Evolutionary conservation across 2,888 invertebrate genomes (phyloP), one percentile per base, ranked within the genome.

Genomic region (Cyclophora albipunctata): DNA sequence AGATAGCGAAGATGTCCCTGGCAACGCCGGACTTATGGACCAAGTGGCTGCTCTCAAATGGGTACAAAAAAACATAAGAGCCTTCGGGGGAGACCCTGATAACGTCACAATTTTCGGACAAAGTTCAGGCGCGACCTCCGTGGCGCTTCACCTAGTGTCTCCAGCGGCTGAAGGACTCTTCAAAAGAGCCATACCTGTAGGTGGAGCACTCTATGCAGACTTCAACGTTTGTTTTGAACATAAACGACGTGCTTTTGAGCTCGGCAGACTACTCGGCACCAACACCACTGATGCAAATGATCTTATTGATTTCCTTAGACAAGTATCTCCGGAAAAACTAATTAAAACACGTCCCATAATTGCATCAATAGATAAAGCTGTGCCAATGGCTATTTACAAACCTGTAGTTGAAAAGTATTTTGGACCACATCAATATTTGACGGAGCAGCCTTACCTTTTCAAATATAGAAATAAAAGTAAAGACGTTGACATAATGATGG

Each of bases 191-290:
- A 94, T 95, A 43, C 84, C 91, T 2, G 92, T 94, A 67, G 94
- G 94, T 62, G 95, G 94, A 0, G 90, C 91, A 0, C 83, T 90
- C 0, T 80, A 91, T 20, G 86, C 90, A 0, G 91, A 91, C 90
- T 73, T 71, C 70, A 84, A 91, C 0, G 78, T 77, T 45, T 76
- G 59, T 0, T 63, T 62, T 4, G 68, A 91, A 34, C 89, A 91
- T 0, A 84, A 90, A 33, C 91, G 91, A 79, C 54, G 71, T 79
- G 78, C 80, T 2, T 41, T 70, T 7, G 49, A 58, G 2, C 54
- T 82, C 5, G 80, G 79, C 0, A 69, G 59, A 51, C 55, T 72
- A 50, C 59, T 84, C 3, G 83, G 81, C 1, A 73, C 64, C 34
- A 48, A 69, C 34, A 77, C 82, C 3, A 64, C 75, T 7, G 66